Evolutionary conservation across 2,888 invertebrate species (phyloP), one percentile per base, ranked within the genome.

Genomic region (Shargacucullia verbasci): DNA sequence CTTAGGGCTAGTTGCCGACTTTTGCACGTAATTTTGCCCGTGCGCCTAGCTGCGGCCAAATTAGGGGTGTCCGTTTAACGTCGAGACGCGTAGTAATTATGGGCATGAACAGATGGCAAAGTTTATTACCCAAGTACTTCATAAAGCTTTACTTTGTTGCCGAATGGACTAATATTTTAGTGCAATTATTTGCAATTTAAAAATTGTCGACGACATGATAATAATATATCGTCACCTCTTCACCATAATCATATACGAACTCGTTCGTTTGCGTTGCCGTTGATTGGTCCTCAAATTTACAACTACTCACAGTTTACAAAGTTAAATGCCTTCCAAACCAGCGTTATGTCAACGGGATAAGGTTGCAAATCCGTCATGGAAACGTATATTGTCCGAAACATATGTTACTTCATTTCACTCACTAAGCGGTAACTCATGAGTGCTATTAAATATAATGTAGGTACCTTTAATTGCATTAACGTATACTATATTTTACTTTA

Each of bases 401-500:
- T 31, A 3, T 4, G 20, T 31, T 38, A 20, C 38, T 0, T 11
- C 15, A 9, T 3, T 10, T 38, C 12, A 1, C 27, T 2, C 2
- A 45, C 33, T 25, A 0, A 38, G 6, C 11, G 5, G 6, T 41
- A 25, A 38, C 15, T 54, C 15, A 56, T 39, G 5, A 25, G 6
- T 27, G 12, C 20, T n/a, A 35, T 35, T 57, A 49, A 41, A 31
- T 49, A 46, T 13, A 3, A 20, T 20, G 20, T 20, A 20, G 10
- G 11, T 43, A 13, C 27, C 43, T 37, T 59, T 63, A 35, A 46
- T 50, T 33, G 13, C 37, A 7, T 31, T 35, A 20, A 11, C n/a
- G n/a, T n/a, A n/a, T n/a, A 35, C 47, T 69, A 57, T 49, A 34
- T 39, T 49, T 31, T 34, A 11, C 46, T 35, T 37, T 14, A 59